Conservation (phyloP, 2,797 vertebrate species). For the Eleutherodactylus coqui region DNA sequence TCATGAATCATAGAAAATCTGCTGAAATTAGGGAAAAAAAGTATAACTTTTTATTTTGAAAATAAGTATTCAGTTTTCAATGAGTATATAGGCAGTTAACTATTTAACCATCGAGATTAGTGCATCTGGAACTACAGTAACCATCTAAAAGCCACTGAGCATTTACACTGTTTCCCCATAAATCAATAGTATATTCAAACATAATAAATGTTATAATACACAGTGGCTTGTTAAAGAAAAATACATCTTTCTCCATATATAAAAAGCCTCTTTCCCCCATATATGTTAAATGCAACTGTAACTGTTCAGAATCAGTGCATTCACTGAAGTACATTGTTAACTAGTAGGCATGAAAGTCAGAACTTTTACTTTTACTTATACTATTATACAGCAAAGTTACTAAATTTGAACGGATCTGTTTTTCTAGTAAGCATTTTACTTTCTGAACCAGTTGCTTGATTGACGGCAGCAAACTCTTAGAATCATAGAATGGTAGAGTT, state of each 20-base stretch:
- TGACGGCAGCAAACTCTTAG: too few relatives aligned
- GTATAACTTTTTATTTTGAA: conserved; percentile 72
- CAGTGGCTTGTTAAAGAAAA: too few relatives aligned
- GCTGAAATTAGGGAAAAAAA: conserved; percentile 75
- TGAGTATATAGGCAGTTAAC: conserved; percentile 63
- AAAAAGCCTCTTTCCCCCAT: neutral
- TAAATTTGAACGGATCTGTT: too few relatives aligned
- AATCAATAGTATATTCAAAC: neutral
- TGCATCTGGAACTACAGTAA: neutral
- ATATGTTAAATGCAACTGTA: neutral
- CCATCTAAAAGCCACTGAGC: neutral
- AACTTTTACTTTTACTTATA: neutral
- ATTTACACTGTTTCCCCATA: neutral
- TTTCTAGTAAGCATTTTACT: too few relatives aligned
- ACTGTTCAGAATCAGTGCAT: neutral
- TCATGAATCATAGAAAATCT: conserved; percentile 81
- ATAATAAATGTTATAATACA: neutral
- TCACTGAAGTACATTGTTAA: neutral
- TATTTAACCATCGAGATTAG: conserved; percentile 17
- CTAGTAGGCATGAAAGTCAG: neutral
- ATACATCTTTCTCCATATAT: too few relatives aligned
- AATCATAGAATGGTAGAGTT: too few relatives aligned
- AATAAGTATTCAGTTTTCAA: conserved; percentile 70
- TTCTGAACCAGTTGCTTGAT: too few relatives aligned
- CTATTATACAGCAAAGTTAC: too few relatives aligned